Base-by-base conservation (phyloP, 2,113 vertebrate species). In the Poeciliopsis retropinna region DNA sequence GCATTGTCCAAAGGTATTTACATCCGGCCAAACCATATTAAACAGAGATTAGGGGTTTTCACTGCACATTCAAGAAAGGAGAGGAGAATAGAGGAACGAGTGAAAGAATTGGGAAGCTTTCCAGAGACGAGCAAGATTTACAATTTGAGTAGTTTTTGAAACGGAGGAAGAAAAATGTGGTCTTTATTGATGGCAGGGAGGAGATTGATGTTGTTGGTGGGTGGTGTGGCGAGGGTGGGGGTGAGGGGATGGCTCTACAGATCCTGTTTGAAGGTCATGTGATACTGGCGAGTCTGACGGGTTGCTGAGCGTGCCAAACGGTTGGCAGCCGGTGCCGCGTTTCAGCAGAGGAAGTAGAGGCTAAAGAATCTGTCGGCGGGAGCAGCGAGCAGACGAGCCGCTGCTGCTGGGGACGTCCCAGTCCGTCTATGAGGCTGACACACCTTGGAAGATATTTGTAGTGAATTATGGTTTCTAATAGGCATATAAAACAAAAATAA, bases 1-100 rank as follows among this genome's bases (percentile, higher is more conserved):
- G 83, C 92, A 94, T 96, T 96, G 94, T 95, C 92, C 78, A 13
- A 71, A 89, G 85, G 89, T 94, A 95, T 95, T 96, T 95, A 92
- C 92, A 93, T 95, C 94, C 95, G 94, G 94, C 93, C 94, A 93
- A 93, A 91, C 93, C 92, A 94, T 86, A 95, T 95, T 95, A 95
- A 95, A 91, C 92, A 93, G 92, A 96, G 95, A 96, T 96, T 96
- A 96, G 87, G 14, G 75, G 66, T 27, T 87, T 85, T 82, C 72
- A 60, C 71, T 74, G 22, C 86, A 54, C 90, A 87, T 75, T 80
- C 86, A 44, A 19, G 57, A 57, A 60, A 11, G 65, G 29, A 34
- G 4, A 27, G 1, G 17, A 27, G 34, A 60, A 75, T 69, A 65
- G 63, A 27, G 60, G 41, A 63, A 3, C 15, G 39, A 47, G 51